Evolutionary conservation across 2,888 invertebrate genomes (phyloP).

Genomic region (Rhingia rostrata): DNA sequence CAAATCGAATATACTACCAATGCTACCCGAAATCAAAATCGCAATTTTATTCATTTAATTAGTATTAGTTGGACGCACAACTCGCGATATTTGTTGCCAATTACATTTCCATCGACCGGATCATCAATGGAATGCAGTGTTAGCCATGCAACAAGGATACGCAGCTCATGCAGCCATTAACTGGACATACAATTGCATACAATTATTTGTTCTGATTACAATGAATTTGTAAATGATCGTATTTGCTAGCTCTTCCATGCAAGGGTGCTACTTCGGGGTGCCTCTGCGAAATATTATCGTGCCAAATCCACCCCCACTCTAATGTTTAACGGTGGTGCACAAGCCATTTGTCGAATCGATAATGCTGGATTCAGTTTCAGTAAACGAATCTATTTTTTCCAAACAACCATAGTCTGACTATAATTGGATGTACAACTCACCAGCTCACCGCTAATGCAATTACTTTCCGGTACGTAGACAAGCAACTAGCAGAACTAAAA

Average conservation of each 20-base stretch:
- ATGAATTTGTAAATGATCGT: constrained; percentile 24
- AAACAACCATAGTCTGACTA: not conserved
- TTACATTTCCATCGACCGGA: constrained; percentile 42
- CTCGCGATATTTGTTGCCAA: constrained; percentile 55
- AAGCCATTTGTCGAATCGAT: constrained; percentile 21
- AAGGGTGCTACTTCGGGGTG: not conserved
- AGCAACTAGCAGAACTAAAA: not conserved
- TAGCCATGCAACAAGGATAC: constrained; percentile 23
- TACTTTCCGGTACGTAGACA: constrained; percentile 16
- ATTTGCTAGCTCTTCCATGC: not conserved
- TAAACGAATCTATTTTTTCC: too few relatives aligned
- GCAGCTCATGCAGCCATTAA: not conserved
- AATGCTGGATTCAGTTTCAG: constrained; percentile 7
- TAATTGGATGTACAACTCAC: constrained; percentile 49
- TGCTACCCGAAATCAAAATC: constrained; percentile 7
- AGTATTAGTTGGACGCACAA: constrained; percentile 41
- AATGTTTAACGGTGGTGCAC: not conserved
- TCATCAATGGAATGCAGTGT: constrained; percentile 16
- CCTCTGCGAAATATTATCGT: not conserved
- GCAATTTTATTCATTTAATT: constrained; percentile 45
- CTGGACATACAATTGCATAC: constrained; percentile 41
- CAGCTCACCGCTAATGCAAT: constrained; percentile 7
- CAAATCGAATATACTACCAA: too few relatives aligned
- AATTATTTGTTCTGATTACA: constrained; percentile 43
- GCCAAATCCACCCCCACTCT: not conserved